Evolutionary conservation across 2,113 vertebrate genomes (phyloP), one percentile per base, ranked within the genome.

Genomic region (Asarcornis scutulata): DNA sequence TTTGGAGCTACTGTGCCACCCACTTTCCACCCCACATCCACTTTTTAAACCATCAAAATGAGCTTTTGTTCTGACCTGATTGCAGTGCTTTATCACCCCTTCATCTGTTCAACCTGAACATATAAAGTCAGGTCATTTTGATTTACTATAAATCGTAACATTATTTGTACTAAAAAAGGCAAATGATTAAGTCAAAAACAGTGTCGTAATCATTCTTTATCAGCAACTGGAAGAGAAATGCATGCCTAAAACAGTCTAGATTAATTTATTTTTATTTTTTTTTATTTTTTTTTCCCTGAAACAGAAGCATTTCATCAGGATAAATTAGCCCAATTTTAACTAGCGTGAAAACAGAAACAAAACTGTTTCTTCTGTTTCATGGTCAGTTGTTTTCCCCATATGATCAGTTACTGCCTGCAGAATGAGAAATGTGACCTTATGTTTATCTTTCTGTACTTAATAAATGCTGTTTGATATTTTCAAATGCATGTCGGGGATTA

Each of bases 401-500:
- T 63, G 26, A 71, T 75, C 50, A 3, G 0, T 78, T 90, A 88
- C 63, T 60, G 42, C 6, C 26, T 60, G 38, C 32, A 81, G 76
- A 94, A 88, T 0, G 0, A 81, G 86, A 86, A 93, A 59, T n/a
- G 5, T 85, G 83, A 91, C 69, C 74, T 79, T 79, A 64, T 66
- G 34, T 88, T 96, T 93, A 75, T 73, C 62, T 81, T 95, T 91
- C 83, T 77, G 42, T 17, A 52, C 42, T 82, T 89, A 72, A 86
- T 86, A 94, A 95, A 90, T 86, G 62, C 44, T 84, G 64, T 72
- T 95, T 90, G 62, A 78, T 88, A 88, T 92, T 90, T 93, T 86
- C 80, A 93, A 93, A 95, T 75, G 14, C 34, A 59, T 31, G 13
- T 29, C 81, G 52, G 26, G 32, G 14, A 88, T 79, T 92, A 84